Evolutionary conservation across 2,797 vertebrate genomes (phyloP).

Genomic region (Limnodromus scolopaceus): DNA sequence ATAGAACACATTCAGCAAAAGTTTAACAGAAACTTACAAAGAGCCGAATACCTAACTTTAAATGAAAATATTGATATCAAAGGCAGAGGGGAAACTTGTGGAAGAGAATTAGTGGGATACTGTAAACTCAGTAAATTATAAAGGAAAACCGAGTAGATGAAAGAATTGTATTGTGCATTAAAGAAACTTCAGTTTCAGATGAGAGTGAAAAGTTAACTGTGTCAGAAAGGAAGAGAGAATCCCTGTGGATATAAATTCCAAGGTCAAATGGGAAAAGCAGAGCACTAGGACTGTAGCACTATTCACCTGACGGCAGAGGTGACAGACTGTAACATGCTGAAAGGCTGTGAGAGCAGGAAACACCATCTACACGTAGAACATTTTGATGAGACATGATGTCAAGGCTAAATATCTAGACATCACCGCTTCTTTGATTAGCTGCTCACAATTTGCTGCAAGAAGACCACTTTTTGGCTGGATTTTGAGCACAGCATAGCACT

Average conservation of each 20-base stretch:
- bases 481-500: background rate
- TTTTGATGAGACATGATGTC: background rate
- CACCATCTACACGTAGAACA: background rate
- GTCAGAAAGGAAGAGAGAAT: background rate
- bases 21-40: background rate
- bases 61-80: background rate
- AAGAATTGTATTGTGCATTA: background rate
- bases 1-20: background rate
- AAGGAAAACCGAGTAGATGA: background rate
- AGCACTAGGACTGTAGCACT: background rate
- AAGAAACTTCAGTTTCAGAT: background rate
- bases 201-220: background rate
- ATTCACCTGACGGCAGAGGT: background rate
- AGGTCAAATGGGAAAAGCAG: background rate
- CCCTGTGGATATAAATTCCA: background rate
- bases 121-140: background rate
- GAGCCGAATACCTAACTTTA: background rate
- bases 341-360: background rate
- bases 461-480: background rate
- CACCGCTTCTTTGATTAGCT: background rate
- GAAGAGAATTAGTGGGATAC: background rate
- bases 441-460: background rate
- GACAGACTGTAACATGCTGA: background rate
- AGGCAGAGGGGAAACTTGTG: background rate
- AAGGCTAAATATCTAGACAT: background rate